A percentile compares a stretch with the other conserved stretches of the same genome.
Evolutionary conservation across 2,797 vertebrate species (phyloP).

Genomic region (Bradypus variegatus): DNA sequence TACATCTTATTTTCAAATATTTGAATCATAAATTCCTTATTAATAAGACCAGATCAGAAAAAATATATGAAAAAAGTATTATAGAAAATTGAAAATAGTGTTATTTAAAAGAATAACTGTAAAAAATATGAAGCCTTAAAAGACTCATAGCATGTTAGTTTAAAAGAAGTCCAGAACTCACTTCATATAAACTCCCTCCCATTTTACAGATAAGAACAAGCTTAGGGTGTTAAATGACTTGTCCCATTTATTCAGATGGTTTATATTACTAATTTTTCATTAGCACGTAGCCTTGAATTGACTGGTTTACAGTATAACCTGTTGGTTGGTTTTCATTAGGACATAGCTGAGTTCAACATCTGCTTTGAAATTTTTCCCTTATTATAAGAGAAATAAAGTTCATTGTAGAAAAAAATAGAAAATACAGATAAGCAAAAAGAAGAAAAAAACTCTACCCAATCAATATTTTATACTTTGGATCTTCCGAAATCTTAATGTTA

Average conservation of each 20-base stretch:
- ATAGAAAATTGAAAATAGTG: conserved; percentile 3
- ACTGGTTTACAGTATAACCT: not conserved
- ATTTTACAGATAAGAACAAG: conserved; percentile 1
- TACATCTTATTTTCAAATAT: conserved; percentile 19
- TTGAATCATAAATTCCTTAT: conserved; percentile 1
- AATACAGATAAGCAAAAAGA: not conserved
- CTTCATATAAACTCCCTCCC: not conserved
- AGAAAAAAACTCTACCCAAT: not conserved
- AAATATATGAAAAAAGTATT: not conserved
- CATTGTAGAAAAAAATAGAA: not conserved
- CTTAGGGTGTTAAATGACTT: not conserved
- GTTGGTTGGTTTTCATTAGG: conserved; percentile 33
- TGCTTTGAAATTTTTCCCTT: not conserved
- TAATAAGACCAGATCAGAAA: not conserved
- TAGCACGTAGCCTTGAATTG: not conserved
- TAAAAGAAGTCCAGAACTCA: not conserved
- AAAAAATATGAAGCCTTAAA: not conserved
- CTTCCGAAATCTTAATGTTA: not conserved
- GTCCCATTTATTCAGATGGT: not conserved
- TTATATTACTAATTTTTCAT: not conserved
- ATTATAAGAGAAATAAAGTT: not conserved
- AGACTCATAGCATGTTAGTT: not conserved
- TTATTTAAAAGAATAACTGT: conserved; percentile 3
- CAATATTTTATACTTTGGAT: not conserved
- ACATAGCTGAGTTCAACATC: not conserved